Evolutionary conservation across 2,113 vertebrate genomes (phyloP), one percentile per base, ranked within the genome.

Genomic region (Prolemur simus): DNA sequence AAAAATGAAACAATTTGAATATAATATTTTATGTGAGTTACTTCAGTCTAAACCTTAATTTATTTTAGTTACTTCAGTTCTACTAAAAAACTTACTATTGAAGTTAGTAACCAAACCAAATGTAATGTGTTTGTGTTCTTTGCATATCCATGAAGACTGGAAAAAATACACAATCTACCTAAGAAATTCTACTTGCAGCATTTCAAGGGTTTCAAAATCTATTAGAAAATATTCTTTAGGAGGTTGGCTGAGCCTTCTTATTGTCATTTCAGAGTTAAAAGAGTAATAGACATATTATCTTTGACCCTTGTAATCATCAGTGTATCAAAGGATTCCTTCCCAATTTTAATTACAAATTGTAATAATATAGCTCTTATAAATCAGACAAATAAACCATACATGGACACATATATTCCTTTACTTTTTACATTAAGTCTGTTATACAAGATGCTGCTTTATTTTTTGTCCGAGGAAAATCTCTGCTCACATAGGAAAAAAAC

Each of bases 311-410:
- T 37, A 95, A 66, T 68, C 47, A 89, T 34, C 12, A 78, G 21
- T 37, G 4, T 85, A 76, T 68, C 17, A n/a, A 96, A 87, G 11
- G 91, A 63, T 32, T 49, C 21, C 54, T 78, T 73, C 92, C 8
- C 45, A 91, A 29, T 37, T 85, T 68, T 58, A 89, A 94, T 78
- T 89, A 85, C 0, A 90, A 98, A 93, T 63, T 84, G 4, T 87
- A 86, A 11, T 69, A 80, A 47, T 52, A 3, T 58, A 63, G 68
- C 3, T 93, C 8, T 86, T 91, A 83, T 39, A 83, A 88, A 78
- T 34, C 64, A 95, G 83, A 58, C 49, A 81, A 52, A 76, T 27
- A 63, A 56, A 56, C 25, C 4, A 64, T 21, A 90, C 20, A n/a
- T 47, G 21, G 3, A 95, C 13, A 87, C 2, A 73, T 18, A 80